Base-by-base conservation (phyloP, 2,888 invertebrate genomes). In the Leptinotarsa haldemani region DNA sequence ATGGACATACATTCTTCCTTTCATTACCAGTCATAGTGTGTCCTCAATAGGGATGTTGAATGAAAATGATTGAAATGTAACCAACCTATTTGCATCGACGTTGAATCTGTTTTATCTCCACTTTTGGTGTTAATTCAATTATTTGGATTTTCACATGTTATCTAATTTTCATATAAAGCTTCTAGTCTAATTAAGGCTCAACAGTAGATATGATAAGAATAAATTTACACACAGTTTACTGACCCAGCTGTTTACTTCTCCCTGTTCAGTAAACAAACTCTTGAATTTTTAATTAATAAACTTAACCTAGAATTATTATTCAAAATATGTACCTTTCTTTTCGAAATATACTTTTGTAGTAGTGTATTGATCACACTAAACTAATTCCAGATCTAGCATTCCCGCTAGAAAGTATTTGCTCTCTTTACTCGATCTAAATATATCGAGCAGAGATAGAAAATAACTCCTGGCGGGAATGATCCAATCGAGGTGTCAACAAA, bases 1-100 rank as follows among this genome's bases (percentile, higher is more conserved):
- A 88, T 9, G 94, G 94, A 85, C 95, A 95, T 69, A 94, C 89
- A 66, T 74, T 71, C 25, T 75, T 77, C 48, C 73, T 77, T 71
- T 77, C 73, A 30, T 75, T 77, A 20, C 74, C 75, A 22, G 74
- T 77, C 79, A 79, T 79, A 66, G 30, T 78, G 58, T 58, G 53
- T 47, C n/a, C n/a, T 53, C 1, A 13, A 22, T 40, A 20, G 1
- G 20, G 16, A 4, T n/a, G 16, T 56, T 40, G 56, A 18, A 30
- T 15, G 30, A 30, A 30, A 30, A 30, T 30, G 30, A n/a, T 16
- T 5, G 20, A 53, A 18, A 18, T 13, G 16, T 48, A 48, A 22
- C 16, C 50, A 67, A 67, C 53, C 18, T 68, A 40, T 68, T 68
- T 40, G 52, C 68, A 68, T 68, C 56, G 46, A 40, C 20, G 68